Percentiles rank a stretch among this genome's conserved stretches.
phyloP scores from a whole-genome alignment of 2,113 vertebrate species.

The Garra rufa region DNA sequence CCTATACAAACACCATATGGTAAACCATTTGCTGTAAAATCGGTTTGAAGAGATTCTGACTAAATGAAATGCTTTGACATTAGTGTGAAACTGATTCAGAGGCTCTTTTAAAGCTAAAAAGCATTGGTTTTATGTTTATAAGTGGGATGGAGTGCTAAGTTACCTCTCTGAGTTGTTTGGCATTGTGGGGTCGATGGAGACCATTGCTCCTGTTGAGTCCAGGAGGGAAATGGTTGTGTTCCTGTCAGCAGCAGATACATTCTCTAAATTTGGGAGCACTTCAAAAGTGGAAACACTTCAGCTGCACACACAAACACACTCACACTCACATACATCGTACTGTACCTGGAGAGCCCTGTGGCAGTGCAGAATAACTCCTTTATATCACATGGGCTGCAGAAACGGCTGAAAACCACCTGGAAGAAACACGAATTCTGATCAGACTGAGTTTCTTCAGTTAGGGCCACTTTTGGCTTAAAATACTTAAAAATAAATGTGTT shows the following conservation, averaged over 20 bases:
- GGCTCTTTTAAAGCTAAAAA: background rate
- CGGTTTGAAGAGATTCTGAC: background rate
- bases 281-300: constrained; percentile 42
- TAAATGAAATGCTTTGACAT: background rate
- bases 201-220: constrained; percentile 86
- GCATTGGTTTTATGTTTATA: constrained; percentile 3
- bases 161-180: constrained; percentile 89
- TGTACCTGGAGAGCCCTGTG: constrained; percentile 70
- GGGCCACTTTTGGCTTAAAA: background rate
- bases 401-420: constrained; percentile 77
- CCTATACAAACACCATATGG: background rate
- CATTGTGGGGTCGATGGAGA: constrained; percentile 94
- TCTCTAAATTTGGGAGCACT: constrained; percentile 48
- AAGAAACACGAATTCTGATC: constrained; percentile 34
- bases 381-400: constrained; percentile 77
- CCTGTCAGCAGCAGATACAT: constrained; percentile 74
- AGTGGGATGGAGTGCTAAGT: background rate
- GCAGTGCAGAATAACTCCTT: constrained; percentile 76
- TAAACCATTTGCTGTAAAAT: background rate
- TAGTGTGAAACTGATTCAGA: background rate
- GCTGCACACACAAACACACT: constrained; percentile 8
- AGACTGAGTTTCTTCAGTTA: background rate
- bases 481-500: background rate
- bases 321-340: constrained; percentile 18
- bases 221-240: constrained; percentile 87